phyloP scores from a whole-genome alignment of 2,113 vertebrate species.

The Lepisosteus osseus region DNA sequence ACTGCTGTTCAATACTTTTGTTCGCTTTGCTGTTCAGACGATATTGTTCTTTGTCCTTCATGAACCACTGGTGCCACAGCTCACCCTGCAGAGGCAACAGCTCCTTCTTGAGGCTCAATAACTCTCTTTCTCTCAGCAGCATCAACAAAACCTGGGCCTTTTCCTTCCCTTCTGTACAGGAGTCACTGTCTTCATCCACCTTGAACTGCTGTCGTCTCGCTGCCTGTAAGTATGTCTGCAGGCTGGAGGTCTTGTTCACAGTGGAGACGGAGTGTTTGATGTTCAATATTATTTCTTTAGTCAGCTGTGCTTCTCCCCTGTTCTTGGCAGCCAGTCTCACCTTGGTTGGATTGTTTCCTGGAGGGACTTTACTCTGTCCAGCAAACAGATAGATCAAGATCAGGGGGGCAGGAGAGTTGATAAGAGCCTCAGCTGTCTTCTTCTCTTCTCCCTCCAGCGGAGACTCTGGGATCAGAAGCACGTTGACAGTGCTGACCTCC shows the following conservation, averaged over 20 bases:
- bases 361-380: background rate
- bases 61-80: too few species aligned
- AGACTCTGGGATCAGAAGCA: too few species aligned
- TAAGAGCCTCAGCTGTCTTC: too few species aligned
- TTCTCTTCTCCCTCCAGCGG: too few species aligned
- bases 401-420: too few species aligned
- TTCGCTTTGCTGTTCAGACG: slow-evolving; percentile 47
- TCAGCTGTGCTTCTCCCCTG: slow-evolving; percentile 47
- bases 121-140: too few species aligned
- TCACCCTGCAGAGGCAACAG: too few species aligned
- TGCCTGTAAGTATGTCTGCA: slow-evolving; percentile 30
- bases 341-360: slow-evolving; percentile 5
- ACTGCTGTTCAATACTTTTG: slow-evolving; percentile 48
- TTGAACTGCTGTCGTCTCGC: slow-evolving; percentile 27
- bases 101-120: too few species aligned
- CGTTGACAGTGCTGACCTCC: too few species aligned
- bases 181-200: slow-evolving; percentile 37
- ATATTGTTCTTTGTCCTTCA: slow-evolving; percentile 33
- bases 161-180: slow-evolving; percentile 31
- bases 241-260: background rate
- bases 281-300: slow-evolving; percentile 22
- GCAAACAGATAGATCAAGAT: slow-evolving; percentile 8
- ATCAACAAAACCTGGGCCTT: background rate
- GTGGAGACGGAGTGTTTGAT: slow-evolving; percentile 36
- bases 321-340: slow-evolving; percentile 28